These are phyloP conservation scores for Ellobium chinense DNA, from an alignment of 2,888 invertebrate species.

Conservation along the genomic window DNA sequence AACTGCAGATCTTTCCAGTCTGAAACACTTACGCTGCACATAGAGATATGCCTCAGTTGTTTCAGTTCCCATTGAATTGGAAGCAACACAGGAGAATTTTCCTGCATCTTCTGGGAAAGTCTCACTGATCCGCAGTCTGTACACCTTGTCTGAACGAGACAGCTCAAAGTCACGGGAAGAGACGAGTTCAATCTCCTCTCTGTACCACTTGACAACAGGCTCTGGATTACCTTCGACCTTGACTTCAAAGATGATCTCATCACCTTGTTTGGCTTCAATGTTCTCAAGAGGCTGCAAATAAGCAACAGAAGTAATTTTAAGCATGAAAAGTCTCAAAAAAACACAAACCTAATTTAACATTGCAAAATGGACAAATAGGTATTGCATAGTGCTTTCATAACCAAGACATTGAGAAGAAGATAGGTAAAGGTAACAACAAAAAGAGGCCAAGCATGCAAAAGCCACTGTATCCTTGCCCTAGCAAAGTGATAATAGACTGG, in stretches of 20 bases:
- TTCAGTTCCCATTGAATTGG: constrained; percentile 86
- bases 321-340: neutral
- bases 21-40: constrained; percentile 68
- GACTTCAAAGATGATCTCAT: constrained; percentile 71
- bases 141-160: constrained; percentile 76
- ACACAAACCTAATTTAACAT: no score
- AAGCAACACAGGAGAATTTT: constrained; percentile 93
- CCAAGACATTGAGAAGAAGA: neutral
- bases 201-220: constrained; percentile 76
- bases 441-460: no score
- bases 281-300: constrained; percentile 59
- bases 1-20: no score
- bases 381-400: no score
- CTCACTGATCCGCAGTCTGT: constrained; percentile 78
- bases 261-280: constrained; percentile 61
- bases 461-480: no score
- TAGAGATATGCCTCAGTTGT: constrained; percentile 65
- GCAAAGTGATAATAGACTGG: no score
- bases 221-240: constrained; percentile 72
- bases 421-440: no score
- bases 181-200: constrained; percentile 81
- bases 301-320: neutral
- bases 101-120: constrained; percentile 78
- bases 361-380: no score
- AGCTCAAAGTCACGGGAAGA: constrained; percentile 84